Base-by-base conservation (phyloP, 2,113 vertebrate genomes). In the Microcebus murinus region DNA sequence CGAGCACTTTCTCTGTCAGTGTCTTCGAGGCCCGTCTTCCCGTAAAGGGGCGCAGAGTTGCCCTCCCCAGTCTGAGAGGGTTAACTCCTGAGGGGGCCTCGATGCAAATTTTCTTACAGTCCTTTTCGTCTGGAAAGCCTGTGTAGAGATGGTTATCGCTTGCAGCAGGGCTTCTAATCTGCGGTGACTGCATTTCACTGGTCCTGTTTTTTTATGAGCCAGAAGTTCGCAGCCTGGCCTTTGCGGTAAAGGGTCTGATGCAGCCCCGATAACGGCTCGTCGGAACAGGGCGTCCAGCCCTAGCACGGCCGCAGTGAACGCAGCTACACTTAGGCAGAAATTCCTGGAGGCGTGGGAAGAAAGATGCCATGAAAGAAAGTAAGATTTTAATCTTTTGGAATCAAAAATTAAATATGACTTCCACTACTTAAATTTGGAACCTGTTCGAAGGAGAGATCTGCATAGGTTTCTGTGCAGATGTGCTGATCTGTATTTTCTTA, bases 131-230 rank as follows among this genome's bases (percentile, higher is more conserved):
- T 91, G 77, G 29, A 55, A 96, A 71, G 79, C 76, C 50, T 59
- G 10, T 74, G 71, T 76, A 90, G 93, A 95, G 84, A 48, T 45
- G 0, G 57, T 73, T 85, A 95, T 95, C 97, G 82, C 86, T 97
- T 97, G 95, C 76, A 0, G 9, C 59, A 10, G 0, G 18, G 23
- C 71, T 76, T 63, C 93, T 14, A 0, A 2, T 29, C 84, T 34
- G 27, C 1, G 10, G 67, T 6, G 5, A 17, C 50, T 14, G 5
- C 2, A 18, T 9, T 39, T 29, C n/a, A 10, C 12, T 17, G 4
- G 15, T 18, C 55, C 65, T 6, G 29, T 52, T 80, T 73, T 29
- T 29, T 42, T 13, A n/a, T 1, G 15, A 80, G 48, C 84, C n/a
- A 15, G 45, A 11, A 63, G 52, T n/a, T 59, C 13, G 17, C 55